Conservation (phyloP, 2,888 invertebrate genomes). For the Lottia scabra region DNA sequence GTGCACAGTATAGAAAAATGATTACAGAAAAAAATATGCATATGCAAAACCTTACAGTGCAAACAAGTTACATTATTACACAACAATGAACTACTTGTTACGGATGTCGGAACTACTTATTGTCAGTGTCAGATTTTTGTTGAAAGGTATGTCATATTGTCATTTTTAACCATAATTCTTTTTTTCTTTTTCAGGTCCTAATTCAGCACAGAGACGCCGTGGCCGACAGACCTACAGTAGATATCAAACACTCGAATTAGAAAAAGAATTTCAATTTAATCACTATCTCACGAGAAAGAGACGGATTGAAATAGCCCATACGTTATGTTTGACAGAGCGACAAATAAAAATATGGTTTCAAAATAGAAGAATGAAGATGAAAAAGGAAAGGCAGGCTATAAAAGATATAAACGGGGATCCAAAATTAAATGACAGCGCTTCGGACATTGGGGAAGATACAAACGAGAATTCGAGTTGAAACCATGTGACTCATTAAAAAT, state of each 20-base stretch:
- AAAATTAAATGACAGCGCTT: slow-evolving; percentile 13
- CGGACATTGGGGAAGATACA: slow-evolving; percentile 13
- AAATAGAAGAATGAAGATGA: slow-evolving; percentile 98
- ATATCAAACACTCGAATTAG: slow-evolving; percentile 96
- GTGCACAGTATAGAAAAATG: no score
- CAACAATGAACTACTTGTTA: no score
- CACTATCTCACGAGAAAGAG: slow-evolving; percentile 96
- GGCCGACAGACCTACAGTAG: slow-evolving; percentile 97
- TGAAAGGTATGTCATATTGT: neutral
- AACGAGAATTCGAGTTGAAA: slow-evolving; percentile 21
- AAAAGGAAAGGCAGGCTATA: slow-evolving; percentile 70
- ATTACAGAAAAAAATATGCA: no score
- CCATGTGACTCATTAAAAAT: neutral
- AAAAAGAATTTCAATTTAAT: slow-evolving; percentile 98
- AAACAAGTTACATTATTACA: no score
- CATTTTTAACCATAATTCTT: neutral
- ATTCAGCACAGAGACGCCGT: slow-evolving; percentile 70
- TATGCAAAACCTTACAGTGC: no score
- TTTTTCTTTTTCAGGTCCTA: slow-evolving; percentile 55
- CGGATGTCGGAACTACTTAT: neutral
- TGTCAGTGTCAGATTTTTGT: neutral
- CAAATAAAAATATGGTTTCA: slow-evolving; percentile 83
- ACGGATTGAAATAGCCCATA: slow-evolving; percentile 96
- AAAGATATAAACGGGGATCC: slow-evolving; percentile 58
- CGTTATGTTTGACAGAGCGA: slow-evolving; percentile 93